Conservation (phyloP, 2,797 vertebrate genomes). For the Melanotaenia parkinsoni region DNA sequence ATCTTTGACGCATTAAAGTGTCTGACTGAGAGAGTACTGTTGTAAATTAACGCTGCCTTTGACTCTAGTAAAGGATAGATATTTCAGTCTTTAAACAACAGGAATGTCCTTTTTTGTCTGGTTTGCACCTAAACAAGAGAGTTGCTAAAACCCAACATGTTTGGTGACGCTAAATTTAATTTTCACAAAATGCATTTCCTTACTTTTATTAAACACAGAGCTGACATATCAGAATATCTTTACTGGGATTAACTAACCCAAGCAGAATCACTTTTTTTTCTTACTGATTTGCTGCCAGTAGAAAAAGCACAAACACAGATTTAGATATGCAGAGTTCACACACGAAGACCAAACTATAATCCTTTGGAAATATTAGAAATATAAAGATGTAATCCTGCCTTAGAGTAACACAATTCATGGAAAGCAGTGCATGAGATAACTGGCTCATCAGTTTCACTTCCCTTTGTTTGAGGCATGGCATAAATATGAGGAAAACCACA, state of each 20-base stretch:
- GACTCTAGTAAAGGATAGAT: background rate
- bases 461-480: background rate
- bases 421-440: background rate
- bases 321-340: background rate
- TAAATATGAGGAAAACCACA: background rate
- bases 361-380: background rate
- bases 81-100: background rate
- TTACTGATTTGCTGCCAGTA: background rate
- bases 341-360: background rate
- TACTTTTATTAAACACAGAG: background rate
- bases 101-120: background rate
- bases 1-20: background rate
- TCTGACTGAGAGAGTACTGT: background rate
- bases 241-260: background rate
- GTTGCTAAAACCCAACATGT: too few relatives aligned
- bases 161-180: background rate
- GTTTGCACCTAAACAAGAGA: background rate
- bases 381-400: background rate
- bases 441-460: background rate
- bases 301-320: background rate
- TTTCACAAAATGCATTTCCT: background rate
- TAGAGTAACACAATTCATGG: background rate
- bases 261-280: background rate
- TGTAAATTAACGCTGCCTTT: background rate
- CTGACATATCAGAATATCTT: background rate